Base-by-base conservation (phyloP, 2,113 vertebrate genomes). In the Catagonus wagneri region DNA sequence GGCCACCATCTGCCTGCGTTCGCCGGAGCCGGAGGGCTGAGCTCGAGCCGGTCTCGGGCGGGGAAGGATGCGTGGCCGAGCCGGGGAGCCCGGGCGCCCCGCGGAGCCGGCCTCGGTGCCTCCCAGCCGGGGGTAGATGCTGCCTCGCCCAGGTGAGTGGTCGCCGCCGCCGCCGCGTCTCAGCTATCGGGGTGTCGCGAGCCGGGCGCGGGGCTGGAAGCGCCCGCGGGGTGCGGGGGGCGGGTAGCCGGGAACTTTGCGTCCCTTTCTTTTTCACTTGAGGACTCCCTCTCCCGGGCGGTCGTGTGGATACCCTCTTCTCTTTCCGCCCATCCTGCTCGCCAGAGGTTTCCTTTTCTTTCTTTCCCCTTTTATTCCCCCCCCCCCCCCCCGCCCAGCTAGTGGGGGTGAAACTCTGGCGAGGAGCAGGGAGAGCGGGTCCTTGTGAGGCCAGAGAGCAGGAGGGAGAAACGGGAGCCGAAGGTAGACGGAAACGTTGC, bases 131-230 rank as follows among this genome's bases (percentile, higher is more conserved):
- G 98, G 98, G 98, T 99, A 98, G 98, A 98, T 98, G 98, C 89
- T 97, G 97, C 97, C 98, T 98, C 94, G 97, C 96, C 97, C 97
- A 99, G 99, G 99, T 99, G 98, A 98, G 97, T 98, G 89, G 63
- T 60, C 27, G 44, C 58, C 23, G 56, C 39, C 44, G 44, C 44
- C 7, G 52, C 92, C 22, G 92, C 60, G 61, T 89, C 90, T 83
- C 60, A 0, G 76, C 0, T 61, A 92, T 44, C 60, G 0, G 16
- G 85, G 88, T 58, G 76, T 90, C 34, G 36, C 56, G 89, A 90
- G 54, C 90, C 88, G 0, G 12, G 76, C 36, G 27, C 72, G 2
- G 71, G 72, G 86, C 96, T 74, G 89, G 58, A 95, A 1, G 94
- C 90, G 23, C 68, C 68, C 22, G 7, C 23, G 74, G 80, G 89